These are phyloP conservation scores for Siniperca obscura DNA, from an alignment of 2,797 vertebrate genomes.

Conservation along the genomic window DNA sequence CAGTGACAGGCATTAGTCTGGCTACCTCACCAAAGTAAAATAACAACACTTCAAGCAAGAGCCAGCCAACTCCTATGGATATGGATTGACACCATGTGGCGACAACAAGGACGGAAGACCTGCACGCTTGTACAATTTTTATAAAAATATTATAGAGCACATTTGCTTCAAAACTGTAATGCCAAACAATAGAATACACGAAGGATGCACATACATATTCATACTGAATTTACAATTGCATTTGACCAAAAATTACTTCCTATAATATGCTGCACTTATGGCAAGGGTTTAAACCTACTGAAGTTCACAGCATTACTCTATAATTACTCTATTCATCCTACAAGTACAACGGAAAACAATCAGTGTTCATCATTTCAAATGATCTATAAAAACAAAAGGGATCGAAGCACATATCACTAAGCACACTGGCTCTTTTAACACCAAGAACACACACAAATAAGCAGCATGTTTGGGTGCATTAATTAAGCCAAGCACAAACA, in stretches of 20 bases:
- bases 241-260: neutral
- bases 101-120: neutral
- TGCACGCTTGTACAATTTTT: neutral
- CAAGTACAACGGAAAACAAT: constrained; percentile 1
- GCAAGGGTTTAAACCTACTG: neutral
- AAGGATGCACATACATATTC: neutral
- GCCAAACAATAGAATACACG: neutral
- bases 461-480: constrained; percentile 47
- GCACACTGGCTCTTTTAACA: constrained; percentile 31
- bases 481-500: constrained; percentile 59
- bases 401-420: constrained; percentile 6
- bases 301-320: neutral
- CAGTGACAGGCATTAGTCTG: neutral
- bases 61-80: neutral
- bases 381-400: constrained; percentile 13
- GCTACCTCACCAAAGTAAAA: neutral
- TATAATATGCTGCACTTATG: neutral
- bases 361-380: neutral
- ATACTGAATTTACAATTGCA: neutral
- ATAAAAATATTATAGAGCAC: neutral
- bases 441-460: constrained; percentile 42
- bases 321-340: neutral
- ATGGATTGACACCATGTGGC: constrained; percentile 28
- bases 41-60: neutral
- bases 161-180: neutral